A percentile compares a stretch with the other conserved stretches of the same genome.
Conservation (phyloP, 2,888 invertebrate species). For the Frankliniella intonsa region DNA sequence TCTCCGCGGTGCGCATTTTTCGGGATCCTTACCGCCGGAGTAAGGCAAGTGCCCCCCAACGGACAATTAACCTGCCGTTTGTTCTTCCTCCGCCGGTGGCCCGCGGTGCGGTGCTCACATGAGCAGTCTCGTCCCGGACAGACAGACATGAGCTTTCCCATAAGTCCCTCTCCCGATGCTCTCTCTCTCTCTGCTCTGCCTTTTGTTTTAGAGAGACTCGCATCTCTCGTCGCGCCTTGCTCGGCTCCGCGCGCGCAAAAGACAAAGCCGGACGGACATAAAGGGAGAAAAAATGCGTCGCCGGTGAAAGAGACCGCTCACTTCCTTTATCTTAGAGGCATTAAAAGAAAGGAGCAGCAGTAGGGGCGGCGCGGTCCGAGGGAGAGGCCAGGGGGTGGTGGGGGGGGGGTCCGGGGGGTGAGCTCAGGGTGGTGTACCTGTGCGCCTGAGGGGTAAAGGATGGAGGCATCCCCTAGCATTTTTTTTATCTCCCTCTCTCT, state of each 20-base stretch:
- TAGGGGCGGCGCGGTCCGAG: conserved; percentile 26
- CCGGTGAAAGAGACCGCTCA: conserved; percentile 5
- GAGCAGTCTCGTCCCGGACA: background rate
- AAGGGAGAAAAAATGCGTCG: background rate
- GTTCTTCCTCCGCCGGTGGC: background rate
- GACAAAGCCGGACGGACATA: background rate
- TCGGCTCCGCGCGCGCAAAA: background rate
- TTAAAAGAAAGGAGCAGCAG: conserved; percentile 27
- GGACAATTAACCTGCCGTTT: background rate
- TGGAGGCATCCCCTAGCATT: conserved; percentile 1
- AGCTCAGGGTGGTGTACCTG: conserved; percentile 30
- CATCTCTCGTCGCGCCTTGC: background rate
- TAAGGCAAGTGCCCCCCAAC: background rate
- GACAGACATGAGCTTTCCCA: background rate
- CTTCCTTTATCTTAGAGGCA: conserved; percentile 18
- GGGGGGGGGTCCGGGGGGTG: conserved; percentile 30
- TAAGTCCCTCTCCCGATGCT: background rate
- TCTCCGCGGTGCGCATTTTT: too few species aligned
- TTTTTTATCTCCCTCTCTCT: background rate
- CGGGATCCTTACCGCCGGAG: too few species aligned
- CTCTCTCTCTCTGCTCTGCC: background rate
- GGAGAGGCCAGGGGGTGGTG: conserved; percentile 29
- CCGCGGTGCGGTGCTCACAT: background rate
- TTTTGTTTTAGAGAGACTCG: conserved; percentile 20
- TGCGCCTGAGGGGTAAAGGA: background rate